phyloP scores from a whole-genome alignment of 2,797 vertebrate genomes.

The Parambassis ranga region DNA sequence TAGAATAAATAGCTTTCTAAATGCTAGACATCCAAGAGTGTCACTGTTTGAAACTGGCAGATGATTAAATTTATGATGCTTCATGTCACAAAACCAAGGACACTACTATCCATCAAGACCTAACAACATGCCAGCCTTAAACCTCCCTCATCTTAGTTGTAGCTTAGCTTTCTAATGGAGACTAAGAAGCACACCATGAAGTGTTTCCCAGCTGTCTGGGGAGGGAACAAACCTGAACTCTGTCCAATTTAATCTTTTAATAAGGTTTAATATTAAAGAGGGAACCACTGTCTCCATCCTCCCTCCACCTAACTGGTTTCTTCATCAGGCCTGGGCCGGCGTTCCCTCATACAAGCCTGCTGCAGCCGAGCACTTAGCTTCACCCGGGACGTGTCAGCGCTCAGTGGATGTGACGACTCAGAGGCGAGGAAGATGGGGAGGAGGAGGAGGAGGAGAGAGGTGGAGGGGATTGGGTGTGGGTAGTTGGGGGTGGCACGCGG shows the following conservation, averaged over 20 bases:
- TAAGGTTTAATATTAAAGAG: constrained; percentile 40
- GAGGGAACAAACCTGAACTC: constrained; percentile 31
- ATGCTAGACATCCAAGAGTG: constrained; percentile 9
- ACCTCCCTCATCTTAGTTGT: neutral
- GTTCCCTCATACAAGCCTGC: neutral
- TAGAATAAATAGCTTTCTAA: neutral
- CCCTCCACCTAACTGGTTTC: neutral
- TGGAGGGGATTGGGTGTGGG: neutral
- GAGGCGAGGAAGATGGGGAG: constrained; percentile 20
- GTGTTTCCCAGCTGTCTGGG: constrained; percentile 32
- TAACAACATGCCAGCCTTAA: constrained; percentile 9
- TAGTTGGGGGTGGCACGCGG: neutral
- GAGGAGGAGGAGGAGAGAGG: neutral
- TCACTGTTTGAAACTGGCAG: no score
- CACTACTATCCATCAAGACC: constrained; percentile 20
- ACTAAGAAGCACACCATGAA: constrained; percentile 22
- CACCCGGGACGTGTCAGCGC: constrained; percentile 20
- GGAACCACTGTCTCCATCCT: neutral
- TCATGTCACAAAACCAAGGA: constrained; percentile 38
- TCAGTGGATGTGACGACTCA: constrained; percentile 27
- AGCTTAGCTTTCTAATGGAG: constrained; percentile 28
- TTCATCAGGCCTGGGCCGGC: neutral
- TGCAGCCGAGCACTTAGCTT: constrained; percentile 36
- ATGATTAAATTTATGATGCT: neutral
- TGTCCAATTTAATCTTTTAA: constrained; percentile 60